phyloP scores from a whole-genome alignment of 2,797 vertebrate species.

The Pangasius krempfi region DNA sequence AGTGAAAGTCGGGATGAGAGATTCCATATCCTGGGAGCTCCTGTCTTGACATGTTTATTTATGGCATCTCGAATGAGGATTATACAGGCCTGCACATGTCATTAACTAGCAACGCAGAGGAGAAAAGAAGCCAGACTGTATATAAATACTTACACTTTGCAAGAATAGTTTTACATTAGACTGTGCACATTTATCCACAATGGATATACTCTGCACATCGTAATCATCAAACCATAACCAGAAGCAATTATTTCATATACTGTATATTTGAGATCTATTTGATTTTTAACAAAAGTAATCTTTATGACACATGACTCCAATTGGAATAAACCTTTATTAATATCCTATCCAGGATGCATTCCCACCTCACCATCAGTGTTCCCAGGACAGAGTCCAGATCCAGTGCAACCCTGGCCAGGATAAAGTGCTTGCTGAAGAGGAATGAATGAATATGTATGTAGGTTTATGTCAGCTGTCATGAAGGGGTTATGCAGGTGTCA shows the following conservation, averaged over 20 bases:
- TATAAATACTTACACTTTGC: slow-evolving; percentile 30
- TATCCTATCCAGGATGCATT: background rate
- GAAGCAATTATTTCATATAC: background rate
- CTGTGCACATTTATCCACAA: slow-evolving; percentile 28
- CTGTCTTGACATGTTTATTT: slow-evolving; percentile 68
- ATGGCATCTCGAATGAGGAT: slow-evolving; percentile 67
- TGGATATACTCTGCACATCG: background rate
- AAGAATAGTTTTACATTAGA: slow-evolving; percentile 36
- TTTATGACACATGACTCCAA: slow-evolving; percentile 2
- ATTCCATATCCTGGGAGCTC: slow-evolving; percentile 78
- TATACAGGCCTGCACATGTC: slow-evolving; percentile 60
- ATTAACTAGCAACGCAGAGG: slow-evolving; percentile 53
- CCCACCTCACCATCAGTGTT: background rate
- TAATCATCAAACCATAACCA: slow-evolving; percentile 1
- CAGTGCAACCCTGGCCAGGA: background rate
- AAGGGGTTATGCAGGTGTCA: background rate
- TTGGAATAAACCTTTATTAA: background rate
- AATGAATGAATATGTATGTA: background rate
- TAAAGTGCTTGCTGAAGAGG: background rate
- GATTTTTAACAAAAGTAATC: background rate
- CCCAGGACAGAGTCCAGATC: background rate
- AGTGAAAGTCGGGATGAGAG: slow-evolving; percentile 79
- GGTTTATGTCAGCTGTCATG: background rate
- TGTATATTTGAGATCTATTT: background rate
- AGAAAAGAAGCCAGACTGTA: slow-evolving; percentile 33